Base-by-base conservation (phyloP, 2,888 invertebrate species). In the Trissonchulus sp. region DNA sequence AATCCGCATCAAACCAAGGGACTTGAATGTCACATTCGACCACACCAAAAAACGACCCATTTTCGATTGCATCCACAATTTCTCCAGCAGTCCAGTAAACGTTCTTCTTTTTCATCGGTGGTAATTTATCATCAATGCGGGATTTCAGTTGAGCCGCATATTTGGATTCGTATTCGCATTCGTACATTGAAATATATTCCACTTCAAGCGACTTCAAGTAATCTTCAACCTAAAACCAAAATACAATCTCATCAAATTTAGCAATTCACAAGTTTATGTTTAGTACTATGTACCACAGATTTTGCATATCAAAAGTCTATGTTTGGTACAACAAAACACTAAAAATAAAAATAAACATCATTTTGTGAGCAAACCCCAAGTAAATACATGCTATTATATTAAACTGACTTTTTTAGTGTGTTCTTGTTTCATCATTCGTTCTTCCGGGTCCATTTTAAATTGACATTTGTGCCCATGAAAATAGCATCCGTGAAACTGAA, bases 21-120 rank as follows among this genome's bases (percentile, higher is more conserved):
- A 60, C n/a, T 60, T 60, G 60, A 60, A 60, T n/a, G 60, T 60
- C 60, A 60, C 18, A 18, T 60, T 60, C 60, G 18, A 60, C 60
- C n/a, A 60, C n/a, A 23, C 60, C 60, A 60, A 60, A 60, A 18
- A 60, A 18, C n/a, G 18, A 18, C 18, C n/a, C 60, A 60, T 18
- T n/a, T 60, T 23, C 18, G n/a, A 60, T 60, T 23, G 18, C 60
- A n/a, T 60, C 60, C 18, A 60, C 60, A 60, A 60, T n/a, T 18
- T 60, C 60, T 60, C n/a, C n/a, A n/a, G n/a, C n/a, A 18, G 60
- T 60, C 60, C 18, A 18, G 60, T 60, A 23, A 60, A 18, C n/a
- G n/a, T 18, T 60, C 18, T 60, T n/a, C n/a, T 60, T 60, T 23
- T 23, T 23, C n/a, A 18, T n/a, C n/a, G 60, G 18, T n/a, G 18